Evolutionary conservation across 2,888 invertebrate species (phyloP).

Genomic region (Sinhomidia bicolor): DNA sequence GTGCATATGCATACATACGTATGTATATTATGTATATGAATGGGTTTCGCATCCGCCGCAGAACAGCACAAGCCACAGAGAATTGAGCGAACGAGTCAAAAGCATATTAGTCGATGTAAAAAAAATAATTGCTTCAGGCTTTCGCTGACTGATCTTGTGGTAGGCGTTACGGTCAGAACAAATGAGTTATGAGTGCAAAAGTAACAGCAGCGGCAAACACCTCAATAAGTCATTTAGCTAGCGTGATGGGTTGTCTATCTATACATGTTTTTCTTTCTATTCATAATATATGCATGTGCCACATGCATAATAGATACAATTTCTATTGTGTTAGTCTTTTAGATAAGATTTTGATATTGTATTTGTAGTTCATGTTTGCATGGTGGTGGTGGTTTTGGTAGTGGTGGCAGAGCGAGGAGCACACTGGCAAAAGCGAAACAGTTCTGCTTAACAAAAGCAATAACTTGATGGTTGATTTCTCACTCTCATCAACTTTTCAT

Average conservation of each 20-base stretch:
- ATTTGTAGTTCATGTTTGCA: background rate
- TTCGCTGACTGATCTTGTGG: constrained; percentile 68
- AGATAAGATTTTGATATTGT: constrained; percentile 34
- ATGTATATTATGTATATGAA: background rate
- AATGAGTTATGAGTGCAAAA: constrained; percentile 70
- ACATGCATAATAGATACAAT: constrained; percentile 53
- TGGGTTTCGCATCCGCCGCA: constrained; percentile 13
- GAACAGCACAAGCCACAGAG: constrained; percentile 8
- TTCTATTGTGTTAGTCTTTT: constrained; percentile 22
- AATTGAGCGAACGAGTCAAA: constrained; percentile 23
- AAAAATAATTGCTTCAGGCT: constrained; percentile 65
- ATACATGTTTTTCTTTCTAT: constrained; percentile 37
- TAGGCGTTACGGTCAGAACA: constrained; percentile 59
- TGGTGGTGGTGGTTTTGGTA: background rate
- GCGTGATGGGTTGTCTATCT: constrained; percentile 62
- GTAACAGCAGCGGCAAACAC: constrained; percentile 48
- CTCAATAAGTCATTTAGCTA: constrained; percentile 68
- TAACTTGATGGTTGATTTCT: constrained; percentile 64
- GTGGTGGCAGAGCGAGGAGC: background rate
- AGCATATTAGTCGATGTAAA: constrained; percentile 47
- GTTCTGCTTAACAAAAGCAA: background rate
- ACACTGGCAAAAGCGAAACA: background rate
- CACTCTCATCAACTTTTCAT: constrained; percentile 70
- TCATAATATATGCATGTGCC: constrained; percentile 57
- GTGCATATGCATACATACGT: no score